Evolutionary conservation across 2,888 invertebrate genomes (phyloP), one percentile per base, ranked within the genome.

Genomic region (Autographa pulchrina): DNA sequence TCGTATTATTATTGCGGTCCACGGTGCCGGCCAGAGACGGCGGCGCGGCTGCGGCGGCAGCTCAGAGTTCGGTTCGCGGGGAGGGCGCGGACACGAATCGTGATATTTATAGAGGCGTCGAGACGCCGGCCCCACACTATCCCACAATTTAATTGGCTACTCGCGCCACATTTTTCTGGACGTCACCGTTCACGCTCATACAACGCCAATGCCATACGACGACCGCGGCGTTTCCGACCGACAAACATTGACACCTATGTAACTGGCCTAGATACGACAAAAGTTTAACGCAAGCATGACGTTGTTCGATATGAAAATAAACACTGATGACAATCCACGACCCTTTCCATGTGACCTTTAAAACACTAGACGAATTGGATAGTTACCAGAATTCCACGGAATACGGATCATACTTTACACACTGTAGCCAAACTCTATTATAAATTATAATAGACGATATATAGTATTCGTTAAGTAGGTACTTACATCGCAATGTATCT

Each of bases 181-280:
- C 91, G 92, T 91, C 91, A 91, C 90, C 89, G 92, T 90, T 91
- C 91, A 88, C 89, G 91, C 89, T 91, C 89, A 86, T 86, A 88
- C 89, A 85, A 86, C 91, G 90, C 90, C 94, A 93, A 92, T 94
- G 93, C 92, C 93, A 90, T 89, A 88, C 88, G 83, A 86, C 89
- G 88, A 83, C 88, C 88, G 85, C 88, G 89, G 86, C 79, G 87
- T 86, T 89, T 89, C 89, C 92, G 92, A 92, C 93, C 92, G 92
- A 93, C 89, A 93, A 92, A 94, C 94, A 94, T 94, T 94, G 94
- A 95, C 95, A 94, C 91, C 92, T 92, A 91, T 92, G 88, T 92
- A 90, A 92, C 92, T 92, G 92, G 89, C 92, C 91, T 90, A 93
- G 88, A 89, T 92, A 88, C 86, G 80, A 80, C 80, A 85, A 82